phyloP scores from a whole-genome alignment of 2,113 vertebrate genomes.

The Polypterus senegalus region DNA sequence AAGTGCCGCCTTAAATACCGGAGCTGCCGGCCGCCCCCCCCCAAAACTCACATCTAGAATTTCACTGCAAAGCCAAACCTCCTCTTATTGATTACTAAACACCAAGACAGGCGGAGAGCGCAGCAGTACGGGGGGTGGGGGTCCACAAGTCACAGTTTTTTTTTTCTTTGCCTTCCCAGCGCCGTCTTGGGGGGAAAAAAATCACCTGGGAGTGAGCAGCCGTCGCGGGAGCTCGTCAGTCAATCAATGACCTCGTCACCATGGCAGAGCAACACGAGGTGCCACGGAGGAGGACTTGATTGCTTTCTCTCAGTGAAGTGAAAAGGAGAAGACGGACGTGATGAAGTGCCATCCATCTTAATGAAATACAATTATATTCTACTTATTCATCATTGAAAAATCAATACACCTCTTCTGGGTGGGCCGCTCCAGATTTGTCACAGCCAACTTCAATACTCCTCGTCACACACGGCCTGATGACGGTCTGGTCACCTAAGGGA shows the following conservation, averaged over 20 bases:
- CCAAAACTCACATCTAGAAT: too few species aligned
- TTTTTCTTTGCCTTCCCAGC: slow-evolving; percentile 22
- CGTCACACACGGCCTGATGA: slow-evolving; percentile 84
- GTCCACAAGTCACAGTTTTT: too few species aligned
- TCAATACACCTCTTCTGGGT: slow-evolving; percentile 97
- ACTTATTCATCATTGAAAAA: slow-evolving; percentile 99
- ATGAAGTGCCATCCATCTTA: slow-evolving; percentile 99
- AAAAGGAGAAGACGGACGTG: slow-evolving; percentile 94
- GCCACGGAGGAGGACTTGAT: slow-evolving; percentile 82
- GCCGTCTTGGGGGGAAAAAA: slow-evolving; percentile 36
- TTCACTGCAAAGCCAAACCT: too few species aligned
- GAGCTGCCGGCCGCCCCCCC: too few species aligned
- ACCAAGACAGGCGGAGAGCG: too few species aligned
- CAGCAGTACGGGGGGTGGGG: too few species aligned
- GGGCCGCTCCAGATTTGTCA: slow-evolving; percentile 89
- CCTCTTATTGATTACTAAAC: too few species aligned
- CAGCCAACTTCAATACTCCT: slow-evolving; percentile 87
- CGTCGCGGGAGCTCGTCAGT: slow-evolving; percentile 53
- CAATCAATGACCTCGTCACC: slow-evolving; percentile 80
- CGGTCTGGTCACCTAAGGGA: slow-evolving; percentile 76
- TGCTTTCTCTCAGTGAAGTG: slow-evolving; percentile 85
- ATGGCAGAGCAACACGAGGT: slow-evolving; percentile 80
- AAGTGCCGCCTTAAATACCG: too few species aligned
- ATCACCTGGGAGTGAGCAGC: slow-evolving; percentile 34
- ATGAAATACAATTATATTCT: slow-evolving; percentile 99